phyloP scores from a whole-genome alignment of 2,113 vertebrate species.

The Cisticola juncidis region DNA sequence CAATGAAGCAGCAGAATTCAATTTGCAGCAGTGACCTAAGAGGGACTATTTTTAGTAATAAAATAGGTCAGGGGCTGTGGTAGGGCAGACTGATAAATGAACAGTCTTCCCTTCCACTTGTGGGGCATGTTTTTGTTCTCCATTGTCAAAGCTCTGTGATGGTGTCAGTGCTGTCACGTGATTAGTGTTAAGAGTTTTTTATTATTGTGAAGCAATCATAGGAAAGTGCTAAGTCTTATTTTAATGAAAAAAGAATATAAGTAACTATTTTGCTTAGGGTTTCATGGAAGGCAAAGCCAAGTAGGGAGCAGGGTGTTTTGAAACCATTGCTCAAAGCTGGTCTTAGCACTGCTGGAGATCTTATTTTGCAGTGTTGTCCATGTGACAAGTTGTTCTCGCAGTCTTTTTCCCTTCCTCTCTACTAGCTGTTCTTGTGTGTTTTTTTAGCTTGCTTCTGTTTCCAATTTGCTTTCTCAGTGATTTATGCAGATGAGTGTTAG shows the following conservation, averaged over 20 bases:
- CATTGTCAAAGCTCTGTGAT: not conserved
- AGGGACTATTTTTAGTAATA: slow-evolving; percentile 90
- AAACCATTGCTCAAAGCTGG: not conserved
- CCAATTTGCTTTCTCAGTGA: not conserved
- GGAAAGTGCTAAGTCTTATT: not conserved
- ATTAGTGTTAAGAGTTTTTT: not conserved
- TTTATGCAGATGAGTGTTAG: not conserved
- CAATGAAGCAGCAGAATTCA: slow-evolving; percentile 85
- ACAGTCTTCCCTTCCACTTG: slow-evolving; percentile 50
- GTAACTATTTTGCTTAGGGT: not conserved
- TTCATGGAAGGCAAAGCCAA: not conserved
- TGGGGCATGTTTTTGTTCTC: slow-evolving; percentile 45
- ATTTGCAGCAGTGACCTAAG: slow-evolving; percentile 86
- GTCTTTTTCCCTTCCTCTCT: not conserved
- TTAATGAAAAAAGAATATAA: not conserved
- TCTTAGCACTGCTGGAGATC: not conserved
- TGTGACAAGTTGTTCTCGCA: not conserved
- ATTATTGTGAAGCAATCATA: not conserved
- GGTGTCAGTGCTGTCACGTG: not conserved
- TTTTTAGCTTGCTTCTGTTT: not conserved
- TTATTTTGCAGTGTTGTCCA: not conserved
- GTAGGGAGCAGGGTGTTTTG: not conserved
- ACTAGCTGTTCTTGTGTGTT: not conserved
- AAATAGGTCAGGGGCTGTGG: slow-evolving; percentile 89
- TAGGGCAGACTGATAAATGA: slow-evolving; percentile 63